phyloP scores from a whole-genome alignment of 2,797 vertebrate species.

The Tolypeutes matacus region DNA sequence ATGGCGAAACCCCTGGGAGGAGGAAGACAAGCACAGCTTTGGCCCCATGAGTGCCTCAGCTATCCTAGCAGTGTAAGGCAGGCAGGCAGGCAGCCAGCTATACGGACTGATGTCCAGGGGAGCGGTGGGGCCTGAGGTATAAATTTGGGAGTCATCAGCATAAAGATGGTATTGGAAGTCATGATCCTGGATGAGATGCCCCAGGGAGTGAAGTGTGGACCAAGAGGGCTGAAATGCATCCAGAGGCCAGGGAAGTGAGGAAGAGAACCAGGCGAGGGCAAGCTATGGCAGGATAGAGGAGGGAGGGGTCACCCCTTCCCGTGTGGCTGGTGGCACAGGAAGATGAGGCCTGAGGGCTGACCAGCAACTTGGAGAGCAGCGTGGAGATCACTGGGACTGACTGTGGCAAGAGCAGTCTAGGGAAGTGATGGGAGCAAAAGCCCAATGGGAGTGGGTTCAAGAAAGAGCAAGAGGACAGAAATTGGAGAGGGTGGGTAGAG shows the following conservation, averaged over 20 bases:
- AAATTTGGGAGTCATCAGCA: background rate
- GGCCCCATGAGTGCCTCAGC: background rate
- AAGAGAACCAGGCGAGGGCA: background rate
- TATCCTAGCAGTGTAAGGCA: background rate
- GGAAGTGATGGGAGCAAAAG: background rate
- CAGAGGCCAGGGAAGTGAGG: background rate
- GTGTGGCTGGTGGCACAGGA: background rate
- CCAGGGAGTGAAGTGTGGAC: too few species aligned
- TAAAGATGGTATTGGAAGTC: background rate
- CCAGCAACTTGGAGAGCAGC: rapidly evolving
- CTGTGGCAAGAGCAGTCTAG: background rate
- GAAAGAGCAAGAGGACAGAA: background rate
- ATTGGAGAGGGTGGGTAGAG: background rate
- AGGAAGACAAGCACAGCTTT: background rate
- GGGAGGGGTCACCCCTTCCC: background rate
- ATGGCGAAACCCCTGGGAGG: background rate
- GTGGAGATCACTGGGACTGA: background rate
- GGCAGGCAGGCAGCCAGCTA: too few species aligned
- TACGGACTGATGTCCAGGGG: background rate
- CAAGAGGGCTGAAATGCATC: background rate
- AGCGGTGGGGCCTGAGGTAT: background rate
- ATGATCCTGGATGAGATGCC: background rate
- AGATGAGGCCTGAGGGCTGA: background rate
- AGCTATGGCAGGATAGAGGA: background rate
- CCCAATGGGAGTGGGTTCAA: background rate